Conservation (phyloP, 2,888 invertebrate species). For the Drosophila meridionalis region DNA sequence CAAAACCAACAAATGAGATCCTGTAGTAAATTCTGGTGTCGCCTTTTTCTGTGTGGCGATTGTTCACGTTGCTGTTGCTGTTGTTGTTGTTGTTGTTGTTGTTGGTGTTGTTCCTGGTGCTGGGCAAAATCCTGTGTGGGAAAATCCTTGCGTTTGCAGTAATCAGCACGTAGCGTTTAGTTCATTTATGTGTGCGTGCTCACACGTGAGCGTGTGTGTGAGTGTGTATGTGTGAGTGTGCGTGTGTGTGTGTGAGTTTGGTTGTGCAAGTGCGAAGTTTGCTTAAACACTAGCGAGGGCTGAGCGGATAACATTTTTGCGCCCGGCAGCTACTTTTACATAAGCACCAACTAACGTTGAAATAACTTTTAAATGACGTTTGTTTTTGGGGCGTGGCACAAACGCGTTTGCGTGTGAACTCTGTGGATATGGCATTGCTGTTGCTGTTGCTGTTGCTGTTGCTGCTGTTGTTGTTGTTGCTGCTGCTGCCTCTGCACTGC, state of each 20-base stretch:
- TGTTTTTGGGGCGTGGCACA: conserved; percentile 66
- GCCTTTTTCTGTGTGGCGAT: conserved; percentile 43
- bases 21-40: conserved; percentile 69
- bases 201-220: conserved; percentile 29
- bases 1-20: conserved; percentile 78
- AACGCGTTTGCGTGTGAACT: conserved; percentile 74
- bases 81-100: conserved; percentile 11
- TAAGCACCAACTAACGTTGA: conserved; percentile 78
- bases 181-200: conserved; percentile 74
- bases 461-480: conserved; percentile 8
- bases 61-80: conserved; percentile 7
- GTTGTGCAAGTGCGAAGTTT: conserved; percentile 54
- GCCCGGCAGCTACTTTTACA: conserved; percentile 70
- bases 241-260: conserved; percentile 19
- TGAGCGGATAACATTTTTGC: conserved; percentile 46
- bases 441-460: conserved; percentile 2
- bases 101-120: conserved; percentile 19
- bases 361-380: conserved; percentile 81
- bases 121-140: conserved; percentile 44
- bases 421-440: conserved; percentile 46
- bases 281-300: conserved; percentile 54
- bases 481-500: conserved; percentile 7
- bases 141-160: conserved; percentile 79
- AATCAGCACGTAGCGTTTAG: conserved; percentile 79
- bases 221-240: conserved; percentile 14